phyloP scores from a whole-genome alignment of 2,797 vertebrate species.

The Phyllotis vaccarum region DNA sequence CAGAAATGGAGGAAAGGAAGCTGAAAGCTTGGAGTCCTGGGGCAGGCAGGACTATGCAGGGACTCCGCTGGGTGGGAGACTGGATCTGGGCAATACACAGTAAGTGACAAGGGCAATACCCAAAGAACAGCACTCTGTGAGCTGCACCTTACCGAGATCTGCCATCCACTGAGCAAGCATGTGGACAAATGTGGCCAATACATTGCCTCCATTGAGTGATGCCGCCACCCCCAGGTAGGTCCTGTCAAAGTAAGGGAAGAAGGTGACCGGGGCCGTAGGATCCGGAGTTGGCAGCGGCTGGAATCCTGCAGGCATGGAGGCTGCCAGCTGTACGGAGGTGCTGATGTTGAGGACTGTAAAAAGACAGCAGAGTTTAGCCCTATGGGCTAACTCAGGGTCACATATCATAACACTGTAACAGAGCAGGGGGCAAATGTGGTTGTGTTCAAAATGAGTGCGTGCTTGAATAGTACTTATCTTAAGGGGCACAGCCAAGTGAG shows the following conservation, averaged over 20 bases:
- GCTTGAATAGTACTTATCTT: not conserved
- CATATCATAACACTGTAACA: not conserved
- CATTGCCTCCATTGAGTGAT: slow-evolving; percentile 97
- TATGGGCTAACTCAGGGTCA: not conserved
- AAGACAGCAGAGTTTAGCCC: not conserved
- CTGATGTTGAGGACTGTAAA: slow-evolving; percentile 95
- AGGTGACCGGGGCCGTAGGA: slow-evolving; percentile 90
- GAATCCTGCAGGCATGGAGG: slow-evolving; percentile 93
- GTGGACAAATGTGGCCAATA: slow-evolving; percentile 93
- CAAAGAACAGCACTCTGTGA: not conserved
- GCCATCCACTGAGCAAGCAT: slow-evolving; percentile 93
- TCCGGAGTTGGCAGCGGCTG: slow-evolving; percentile 90
- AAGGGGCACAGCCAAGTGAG: not conserved
- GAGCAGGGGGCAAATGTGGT: not conserved
- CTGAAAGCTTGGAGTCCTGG: not conserved
- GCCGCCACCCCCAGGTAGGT: slow-evolving; percentile 96
- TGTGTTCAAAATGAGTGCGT: not conserved
- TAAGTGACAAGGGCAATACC: not conserved
- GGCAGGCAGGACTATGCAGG: not conserved
- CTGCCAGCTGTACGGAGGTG: slow-evolving; percentile 96
- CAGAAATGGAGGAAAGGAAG: slow-evolving; percentile 1
- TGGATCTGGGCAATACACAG: not conserved
- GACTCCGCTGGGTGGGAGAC: not conserved
- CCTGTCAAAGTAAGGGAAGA: slow-evolving; percentile 94
- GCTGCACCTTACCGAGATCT: slow-evolving; percentile 91